These are phyloP conservation scores for Ophion ventricosus DNA, from an alignment of 2,888 invertebrate species.

Conservation along the genomic window DNA sequence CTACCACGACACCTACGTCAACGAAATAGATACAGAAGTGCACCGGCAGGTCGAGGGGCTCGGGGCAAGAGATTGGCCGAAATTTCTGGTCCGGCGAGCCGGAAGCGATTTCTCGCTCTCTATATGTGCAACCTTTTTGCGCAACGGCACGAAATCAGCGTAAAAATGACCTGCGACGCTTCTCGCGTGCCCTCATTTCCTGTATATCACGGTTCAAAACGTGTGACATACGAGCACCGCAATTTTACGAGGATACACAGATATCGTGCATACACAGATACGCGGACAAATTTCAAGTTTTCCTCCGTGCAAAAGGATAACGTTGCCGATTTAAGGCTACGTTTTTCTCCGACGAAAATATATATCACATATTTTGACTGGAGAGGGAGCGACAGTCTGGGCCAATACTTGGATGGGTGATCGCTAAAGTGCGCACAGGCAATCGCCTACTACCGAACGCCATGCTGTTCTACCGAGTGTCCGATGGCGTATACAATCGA, in stretches of 20 bases:
- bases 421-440: neutral
- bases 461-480: neutral
- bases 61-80: constrained; percentile 71
- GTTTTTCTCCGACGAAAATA: neutral
- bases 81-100: constrained; percentile 76
- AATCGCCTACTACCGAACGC: neutral
- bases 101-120: constrained; percentile 74
- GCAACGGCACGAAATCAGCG: constrained; percentile 68
- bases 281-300: neutral
- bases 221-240: constrained; percentile 26
- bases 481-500: too few relatives aligned
- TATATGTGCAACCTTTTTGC: constrained; percentile 62
- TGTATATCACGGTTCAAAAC: constrained; percentile 43
- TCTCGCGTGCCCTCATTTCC: constrained; percentile 74
- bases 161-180: constrained; percentile 71
- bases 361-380: neutral
- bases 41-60: constrained; percentile 37
- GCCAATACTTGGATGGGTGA: neutral
- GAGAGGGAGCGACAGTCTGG: neutral
- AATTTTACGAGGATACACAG: constrained; percentile 2
- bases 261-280: neutral
- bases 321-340: neutral
- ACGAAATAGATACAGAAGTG: constrained; percentile 12
- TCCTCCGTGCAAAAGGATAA: neutral
- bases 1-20: constrained; percentile 29